phyloP scores from a whole-genome alignment of 2,797 vertebrate genomes.

The Scyliorhinus canicula region DNA sequence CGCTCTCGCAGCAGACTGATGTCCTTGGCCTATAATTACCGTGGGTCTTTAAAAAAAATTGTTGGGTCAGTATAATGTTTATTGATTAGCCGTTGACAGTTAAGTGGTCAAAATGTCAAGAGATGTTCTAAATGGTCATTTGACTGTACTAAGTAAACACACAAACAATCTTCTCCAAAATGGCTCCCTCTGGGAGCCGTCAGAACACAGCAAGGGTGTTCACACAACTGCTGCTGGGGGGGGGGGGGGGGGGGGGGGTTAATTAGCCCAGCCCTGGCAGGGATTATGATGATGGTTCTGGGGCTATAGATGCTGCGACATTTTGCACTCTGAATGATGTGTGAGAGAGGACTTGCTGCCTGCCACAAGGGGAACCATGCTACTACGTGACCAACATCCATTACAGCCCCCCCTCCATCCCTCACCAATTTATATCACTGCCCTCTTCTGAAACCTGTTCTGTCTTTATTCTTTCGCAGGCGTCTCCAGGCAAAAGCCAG shows the following conservation, averaged over 20 bases:
- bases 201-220: neutral
- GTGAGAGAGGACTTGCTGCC: neutral
- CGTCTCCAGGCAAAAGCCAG: too few relatives aligned
- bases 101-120: neutral
- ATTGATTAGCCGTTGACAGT: neutral
- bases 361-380: neutral
- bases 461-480: too few relatives aligned
- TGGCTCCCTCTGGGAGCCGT: neutral
- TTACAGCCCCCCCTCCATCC: too few relatives aligned
- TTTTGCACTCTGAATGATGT: neutral
- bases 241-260: neutral
- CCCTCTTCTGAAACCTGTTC: neutral
- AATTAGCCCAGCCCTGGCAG: neutral
- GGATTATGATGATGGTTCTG: neutral
- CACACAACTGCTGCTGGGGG: too few relatives aligned
- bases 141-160: neutral
- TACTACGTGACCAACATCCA: neutral
- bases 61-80: neutral
- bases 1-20: neutral
- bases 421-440: neutral
- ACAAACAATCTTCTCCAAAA: neutral
- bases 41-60: neutral
- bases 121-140: neutral
- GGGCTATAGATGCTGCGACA: neutral
- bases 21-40: neutral